These are phyloP conservation scores for Notoglanidium macrostoma DNA, from an alignment of 2,797 vertebrate species.

Conservation along the genomic window DNA sequence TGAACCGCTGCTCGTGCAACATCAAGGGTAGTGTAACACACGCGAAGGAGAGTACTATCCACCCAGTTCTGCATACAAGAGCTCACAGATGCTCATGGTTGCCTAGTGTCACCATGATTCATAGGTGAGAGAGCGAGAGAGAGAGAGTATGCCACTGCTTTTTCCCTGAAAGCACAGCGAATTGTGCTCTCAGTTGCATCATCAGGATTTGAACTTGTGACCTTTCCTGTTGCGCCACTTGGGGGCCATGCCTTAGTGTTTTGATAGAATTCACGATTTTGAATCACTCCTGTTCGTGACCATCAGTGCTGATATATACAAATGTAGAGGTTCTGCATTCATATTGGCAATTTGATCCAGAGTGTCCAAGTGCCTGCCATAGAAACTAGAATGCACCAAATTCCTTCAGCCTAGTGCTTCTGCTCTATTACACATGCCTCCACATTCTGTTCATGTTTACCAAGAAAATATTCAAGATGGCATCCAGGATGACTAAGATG, in stretches of 20 bases:
- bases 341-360: not conserved
- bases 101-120: not conserved
- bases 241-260: not conserved
- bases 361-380: not conserved
- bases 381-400: not conserved
- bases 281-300: not conserved
- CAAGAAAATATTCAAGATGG: slow-evolving; percentile 90
- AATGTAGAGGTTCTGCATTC: not conserved
- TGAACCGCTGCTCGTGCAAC: not conserved
- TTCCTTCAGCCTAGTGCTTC: not conserved
- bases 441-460: slow-evolving; percentile 65
- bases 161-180: not conserved
- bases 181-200: not conserved
- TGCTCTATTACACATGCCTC: not conserved
- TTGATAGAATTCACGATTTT: not conserved
- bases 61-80: not conserved
- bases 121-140: not conserved
- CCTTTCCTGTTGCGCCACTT: not conserved
- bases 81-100: not conserved
- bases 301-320: not conserved
- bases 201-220: not conserved
- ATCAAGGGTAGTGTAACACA: not conserved
- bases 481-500: slow-evolving; percentile 90
- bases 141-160: not conserved
- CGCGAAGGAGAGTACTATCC: not conserved